phyloP scores from a whole-genome alignment of 64 coral and sea anemone species.

The Actinia equina region DNA sequence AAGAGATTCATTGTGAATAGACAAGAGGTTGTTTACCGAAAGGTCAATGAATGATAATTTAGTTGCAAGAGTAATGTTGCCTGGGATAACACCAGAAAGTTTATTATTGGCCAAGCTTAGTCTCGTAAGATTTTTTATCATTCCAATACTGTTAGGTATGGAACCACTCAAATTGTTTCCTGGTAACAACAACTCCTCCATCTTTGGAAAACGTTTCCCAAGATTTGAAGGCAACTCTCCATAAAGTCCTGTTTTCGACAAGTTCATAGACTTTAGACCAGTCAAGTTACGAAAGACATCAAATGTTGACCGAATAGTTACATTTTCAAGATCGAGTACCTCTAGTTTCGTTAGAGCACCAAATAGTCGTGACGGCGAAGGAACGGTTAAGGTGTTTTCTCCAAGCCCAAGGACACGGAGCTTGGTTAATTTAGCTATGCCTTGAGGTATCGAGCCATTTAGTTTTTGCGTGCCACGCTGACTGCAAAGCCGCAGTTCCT shows the following conservation, averaged over 20 bases:
- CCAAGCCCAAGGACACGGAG: not conserved
- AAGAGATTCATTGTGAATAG: not conserved
- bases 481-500: not conserved
- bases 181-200: not conserved
- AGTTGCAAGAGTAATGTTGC: not conserved
- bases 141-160: not conserved
- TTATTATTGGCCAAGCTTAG: not conserved
- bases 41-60: not conserved
- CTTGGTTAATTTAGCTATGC: not conserved
- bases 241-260: not conserved
- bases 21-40: not conserved
- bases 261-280: not conserved
- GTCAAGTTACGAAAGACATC: not conserved
- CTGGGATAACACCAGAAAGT: not conserved
- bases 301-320: not conserved
- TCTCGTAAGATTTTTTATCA: not conserved
- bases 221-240: not conserved
- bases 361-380: not conserved
- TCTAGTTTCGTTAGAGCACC: not conserved
- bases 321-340: not conserved
- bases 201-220: not conserved
- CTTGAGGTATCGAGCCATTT: not conserved
- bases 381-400: not conserved
- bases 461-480: not conserved
- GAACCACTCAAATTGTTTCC: not conserved